Base-by-base conservation (phyloP, 2,113 vertebrate species). In the Porphyrio hochstetteri region DNA sequence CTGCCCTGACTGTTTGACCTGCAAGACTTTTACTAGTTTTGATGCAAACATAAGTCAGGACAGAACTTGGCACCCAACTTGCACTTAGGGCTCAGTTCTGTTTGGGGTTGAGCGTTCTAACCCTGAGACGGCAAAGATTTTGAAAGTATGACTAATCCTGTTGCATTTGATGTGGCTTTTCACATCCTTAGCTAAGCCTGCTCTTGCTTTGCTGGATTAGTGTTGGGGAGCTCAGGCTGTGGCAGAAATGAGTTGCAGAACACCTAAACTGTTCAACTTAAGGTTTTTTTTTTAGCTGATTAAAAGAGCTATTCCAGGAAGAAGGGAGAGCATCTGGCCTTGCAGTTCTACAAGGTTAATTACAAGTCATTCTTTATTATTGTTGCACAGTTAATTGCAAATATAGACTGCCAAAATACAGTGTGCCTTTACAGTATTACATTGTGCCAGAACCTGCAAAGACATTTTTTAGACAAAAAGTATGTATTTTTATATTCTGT, bases 401-500 rank as follows among this genome's bases (percentile, higher is more conserved):
- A 70, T 50, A 16, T 25, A 83, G 69, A 68, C 80, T 82, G 78
- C 71, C 59, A 85, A 96, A 96, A 72, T 86, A 84, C 16, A 9
- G 27, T 4, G 29, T 98, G 97, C 96, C 97, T 98, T 93, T 91
- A 82, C 96, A 95, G 93, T 97, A 92, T 97, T 96, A 94, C 68
- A 27, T 96, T 94, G 93, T 96, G 93, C 95, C 95, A 93, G 92
- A 97, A 96, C 60, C 96, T 97, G 97, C 97, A 97, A 97, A 97
- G 85, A 97, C 95, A 60, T 97, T 94, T 92, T 97, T 97, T 94
- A 97, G 96, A 93, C 96, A 93, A 96, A 97, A 97, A 97, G 88
- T 97, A 93, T 98, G 98, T 98, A 98, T 98, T 98, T 98, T 98
- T 98, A 95, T 98, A 98, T 96, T 97, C 96, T 97, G 92, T 97